A percentile compares a stretch with the other conserved stretches of the same genome.
These are phyloP conservation scores for Acromyrmex echinatior DNA, from an alignment of 1,140 invertebrate species.

Conservation along the genomic window DNA sequence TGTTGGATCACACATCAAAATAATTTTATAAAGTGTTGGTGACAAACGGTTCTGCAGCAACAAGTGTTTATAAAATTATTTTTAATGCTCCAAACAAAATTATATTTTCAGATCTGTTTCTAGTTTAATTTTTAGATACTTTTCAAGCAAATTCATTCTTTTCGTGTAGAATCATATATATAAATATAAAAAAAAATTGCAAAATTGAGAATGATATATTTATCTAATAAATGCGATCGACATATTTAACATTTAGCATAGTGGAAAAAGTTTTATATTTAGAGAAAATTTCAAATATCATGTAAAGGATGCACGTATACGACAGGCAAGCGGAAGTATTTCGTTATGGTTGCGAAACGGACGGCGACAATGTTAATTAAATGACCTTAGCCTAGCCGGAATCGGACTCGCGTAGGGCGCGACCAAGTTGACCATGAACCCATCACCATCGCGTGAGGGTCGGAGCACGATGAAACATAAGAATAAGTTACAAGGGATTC, in stretches of 20 bases:
- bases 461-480: conserved; percentile 42
- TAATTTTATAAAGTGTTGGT: too few relatives aligned
- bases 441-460: conserved; percentile 50
- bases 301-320: not conserved
- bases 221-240: not conserved
- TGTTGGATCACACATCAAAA: too few relatives aligned
- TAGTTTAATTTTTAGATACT: too few relatives aligned
- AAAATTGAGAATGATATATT: not conserved
- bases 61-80: too few relatives aligned
- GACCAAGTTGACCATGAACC: conserved; percentile 58
- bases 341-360: conserved; percentile 13
- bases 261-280: not conserved
- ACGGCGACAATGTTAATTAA: conserved; percentile 44
- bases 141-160: too few relatives aligned
- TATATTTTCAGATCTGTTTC: too few relatives aligned
- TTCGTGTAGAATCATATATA: not conserved
- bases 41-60: too few relatives aligned
- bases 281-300: conserved; percentile 10
- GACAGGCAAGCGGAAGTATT: conserved; percentile 3
- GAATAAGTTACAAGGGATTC: conserved; percentile 10
- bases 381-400: conserved; percentile 38
- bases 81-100: too few relatives aligned
- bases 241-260: not conserved
- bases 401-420: conserved; percentile 46
- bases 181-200: not conserved